Base-by-base conservation (phyloP, 2,888 invertebrate species). In the Pseudeuparius sepicola region DNA sequence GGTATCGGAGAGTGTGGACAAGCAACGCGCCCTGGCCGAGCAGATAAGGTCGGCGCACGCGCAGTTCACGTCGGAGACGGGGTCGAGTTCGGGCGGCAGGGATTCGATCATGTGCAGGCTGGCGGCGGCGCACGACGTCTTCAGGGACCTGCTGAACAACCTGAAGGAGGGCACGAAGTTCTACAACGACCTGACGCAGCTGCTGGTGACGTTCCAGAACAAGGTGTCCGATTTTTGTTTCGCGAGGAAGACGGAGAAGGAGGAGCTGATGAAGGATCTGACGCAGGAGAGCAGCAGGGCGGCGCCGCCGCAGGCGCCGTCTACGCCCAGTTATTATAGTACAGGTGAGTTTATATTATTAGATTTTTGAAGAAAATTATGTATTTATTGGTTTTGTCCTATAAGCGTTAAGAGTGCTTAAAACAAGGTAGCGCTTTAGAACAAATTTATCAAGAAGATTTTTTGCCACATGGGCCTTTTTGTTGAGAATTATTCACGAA, bases 181-280 rank as follows among this genome's bases (percentile, higher is more conserved):
- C 67, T 87, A 89, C 65, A 89, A 88, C 60, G 87, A 89, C 64
- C 69, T 90, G 44, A 89, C 89, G n/a, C 80, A 82, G 69, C 10
- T 31, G 31, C 12, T 31, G 25, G 43, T 43, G 28, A 43, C 41
- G 76, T 77, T 20, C 20, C 20, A 20, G 20, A 93, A 87, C 65
- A 97, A 97, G 67, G 88, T 97, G 41, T 81, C 85, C 4, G 98
- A 99, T 68, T 97, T 87, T 65, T 93, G 93, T 62, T 98, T 98
- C 66, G 98, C 98, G 23, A 83, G 98, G 17, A 92, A 92, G 68
- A 97, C 97, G 1, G 98, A 99, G 64, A 97, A 97, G 62, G 98
- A 99, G 52, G 98, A 99, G 61, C 66, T 97, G 48, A 66, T 98
- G 61, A 87, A 90, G 61, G 94, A 96, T 66, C 70, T 97, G 39